Evolutionary conservation across 2,113 vertebrate genomes (phyloP).

Genomic region (Tetrax tetrax): DNA sequence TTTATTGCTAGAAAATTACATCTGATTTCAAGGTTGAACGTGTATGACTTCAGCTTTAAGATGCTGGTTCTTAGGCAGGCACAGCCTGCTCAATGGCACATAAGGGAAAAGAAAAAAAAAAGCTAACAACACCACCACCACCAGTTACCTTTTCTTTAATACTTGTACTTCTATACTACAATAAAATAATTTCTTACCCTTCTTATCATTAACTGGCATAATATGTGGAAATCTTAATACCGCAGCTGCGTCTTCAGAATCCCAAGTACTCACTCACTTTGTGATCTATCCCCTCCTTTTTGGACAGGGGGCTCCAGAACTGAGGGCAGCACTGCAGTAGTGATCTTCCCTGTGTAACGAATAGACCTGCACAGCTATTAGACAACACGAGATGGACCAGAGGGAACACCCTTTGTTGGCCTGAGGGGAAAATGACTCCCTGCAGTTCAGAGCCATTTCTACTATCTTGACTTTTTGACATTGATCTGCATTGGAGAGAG

Average conservation of each 20-base stretch:
- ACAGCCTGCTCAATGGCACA: no score
- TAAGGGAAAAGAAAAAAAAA: neutral
- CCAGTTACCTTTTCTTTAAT: neutral
- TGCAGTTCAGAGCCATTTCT: neutral
- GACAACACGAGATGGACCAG: neutral
- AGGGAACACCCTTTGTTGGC: neutral
- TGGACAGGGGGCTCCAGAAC: neutral
- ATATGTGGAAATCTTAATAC: neutral
- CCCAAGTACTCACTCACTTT: neutral
- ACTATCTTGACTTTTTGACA: neutral
- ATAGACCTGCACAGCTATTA: neutral
- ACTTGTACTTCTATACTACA: neutral
- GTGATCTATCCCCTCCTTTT: neutral
- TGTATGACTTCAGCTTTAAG: neutral
- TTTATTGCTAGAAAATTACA: neutral
- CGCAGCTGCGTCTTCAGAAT: neutral
- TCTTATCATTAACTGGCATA: neutral
- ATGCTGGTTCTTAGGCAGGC: no score
- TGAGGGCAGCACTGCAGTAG: neutral
- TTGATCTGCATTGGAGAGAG: neutral
- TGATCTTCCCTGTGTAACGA: neutral
- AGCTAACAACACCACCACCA: fast-evolving
- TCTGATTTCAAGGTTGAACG: neutral
- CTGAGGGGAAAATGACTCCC: neutral
- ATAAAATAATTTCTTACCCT: neutral